These are phyloP conservation scores for Melanotaenia boesemani DNA, from an alignment of 2,797 vertebrate genomes.

Conservation along the genomic window DNA sequence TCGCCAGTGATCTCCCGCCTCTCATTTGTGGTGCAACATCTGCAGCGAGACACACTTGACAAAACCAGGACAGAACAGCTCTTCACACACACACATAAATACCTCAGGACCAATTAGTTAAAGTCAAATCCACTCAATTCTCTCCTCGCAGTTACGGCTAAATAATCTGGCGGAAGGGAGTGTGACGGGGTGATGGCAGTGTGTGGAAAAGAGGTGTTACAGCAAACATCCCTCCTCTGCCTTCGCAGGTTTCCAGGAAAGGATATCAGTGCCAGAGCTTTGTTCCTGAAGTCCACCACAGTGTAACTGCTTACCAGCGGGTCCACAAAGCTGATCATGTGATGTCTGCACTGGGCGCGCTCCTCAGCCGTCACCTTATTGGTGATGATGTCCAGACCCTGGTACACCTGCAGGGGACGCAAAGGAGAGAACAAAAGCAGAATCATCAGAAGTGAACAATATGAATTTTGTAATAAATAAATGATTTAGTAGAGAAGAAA, in stretches of 20 bases:
- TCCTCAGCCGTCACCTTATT: slow-evolving; percentile 93
- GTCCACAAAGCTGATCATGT: slow-evolving; percentile 98
- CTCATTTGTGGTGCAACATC: slow-evolving; percentile 66
- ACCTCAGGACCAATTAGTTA: slow-evolving; percentile 42
- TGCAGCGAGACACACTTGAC: slow-evolving; percentile 61
- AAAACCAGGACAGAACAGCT: slow-evolving; percentile 56
- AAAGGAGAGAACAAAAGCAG: not conserved
- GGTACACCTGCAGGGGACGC: slow-evolving; percentile 87
- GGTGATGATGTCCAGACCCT: slow-evolving; percentile 95
- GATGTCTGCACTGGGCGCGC: slow-evolving; percentile 89
- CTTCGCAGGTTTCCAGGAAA: slow-evolving; percentile 62
- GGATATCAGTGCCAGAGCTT: slow-evolving; percentile 94
- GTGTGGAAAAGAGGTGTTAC: not conserved
- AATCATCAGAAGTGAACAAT: not conserved
- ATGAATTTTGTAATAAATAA: not conserved
- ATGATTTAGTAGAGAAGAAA: too few relatives aligned
- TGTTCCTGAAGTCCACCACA: slow-evolving; percentile 95
- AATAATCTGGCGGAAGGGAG: slow-evolving; percentile 17
- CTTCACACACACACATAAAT: slow-evolving; percentile 26
- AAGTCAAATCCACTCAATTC: slow-evolving; percentile 31
- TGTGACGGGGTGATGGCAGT: slow-evolving; percentile 4
- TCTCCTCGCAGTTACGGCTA: slow-evolving; percentile 28
- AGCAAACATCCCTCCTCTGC: not conserved
- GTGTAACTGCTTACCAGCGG: slow-evolving; percentile 92
- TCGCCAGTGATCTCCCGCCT: slow-evolving; percentile 60